Percentiles rank a stretch among this genome's conserved stretches.
Conservation (phyloP, 2,888 invertebrate genomes). For the Stomorhina lunata region DNA sequence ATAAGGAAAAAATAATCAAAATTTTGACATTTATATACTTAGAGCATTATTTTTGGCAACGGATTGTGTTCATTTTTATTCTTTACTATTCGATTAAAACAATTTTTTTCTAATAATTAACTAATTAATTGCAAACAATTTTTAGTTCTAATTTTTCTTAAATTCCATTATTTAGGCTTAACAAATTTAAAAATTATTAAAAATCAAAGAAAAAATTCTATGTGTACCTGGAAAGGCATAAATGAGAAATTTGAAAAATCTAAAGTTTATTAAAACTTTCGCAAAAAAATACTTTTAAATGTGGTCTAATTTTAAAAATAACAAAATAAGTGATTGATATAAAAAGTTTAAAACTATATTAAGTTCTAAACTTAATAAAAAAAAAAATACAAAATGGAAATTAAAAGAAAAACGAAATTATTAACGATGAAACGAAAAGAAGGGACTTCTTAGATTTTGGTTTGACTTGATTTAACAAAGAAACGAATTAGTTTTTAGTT, state of each 20-base stretch:
- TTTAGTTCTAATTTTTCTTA: neutral
- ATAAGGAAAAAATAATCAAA: neutral
- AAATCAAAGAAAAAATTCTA: constrained; percentile 11
- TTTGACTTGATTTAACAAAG: constrained; percentile 65
- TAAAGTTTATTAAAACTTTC: constrained; percentile 20
- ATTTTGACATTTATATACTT: neutral
- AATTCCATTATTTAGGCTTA: neutral
- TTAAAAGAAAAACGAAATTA: neutral
- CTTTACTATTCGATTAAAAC: neutral
- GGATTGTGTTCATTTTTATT: constrained; percentile 37
- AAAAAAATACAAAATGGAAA: neutral
- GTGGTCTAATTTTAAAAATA: too few relatives aligned
- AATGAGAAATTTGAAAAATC: constrained; percentile 2
- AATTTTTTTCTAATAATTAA: neutral
- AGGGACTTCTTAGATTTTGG: neutral
- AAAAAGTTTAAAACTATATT: constrained; percentile 50
- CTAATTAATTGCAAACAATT: neutral
- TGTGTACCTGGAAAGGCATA: constrained; percentile 24
- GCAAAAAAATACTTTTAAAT: neutral
- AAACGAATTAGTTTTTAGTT: constrained; percentile 65
- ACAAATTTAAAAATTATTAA: constrained; percentile 1
- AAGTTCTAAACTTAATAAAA: constrained; percentile 48
- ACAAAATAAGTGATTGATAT: constrained; percentile 47
- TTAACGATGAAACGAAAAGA: neutral
- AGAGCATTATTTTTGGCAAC: constrained; percentile 22